Evolutionary conservation across 2,113 vertebrate genomes (phyloP).

Genomic region (Urocynchramus pylzowi): DNA sequence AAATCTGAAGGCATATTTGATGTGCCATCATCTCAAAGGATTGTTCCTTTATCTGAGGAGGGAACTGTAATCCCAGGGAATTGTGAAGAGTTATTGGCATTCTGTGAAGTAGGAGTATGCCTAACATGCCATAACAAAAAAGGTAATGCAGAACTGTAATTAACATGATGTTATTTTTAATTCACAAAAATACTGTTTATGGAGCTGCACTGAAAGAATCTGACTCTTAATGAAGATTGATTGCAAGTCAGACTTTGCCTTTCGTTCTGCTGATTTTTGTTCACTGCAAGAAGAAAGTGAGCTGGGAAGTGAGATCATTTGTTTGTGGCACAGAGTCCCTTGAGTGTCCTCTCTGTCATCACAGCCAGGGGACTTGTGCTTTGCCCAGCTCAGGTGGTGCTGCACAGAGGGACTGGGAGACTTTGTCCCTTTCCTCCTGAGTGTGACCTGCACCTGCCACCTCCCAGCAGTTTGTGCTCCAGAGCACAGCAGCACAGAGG

Average conservation of each 20-base stretch:
- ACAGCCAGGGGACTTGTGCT: not conserved
- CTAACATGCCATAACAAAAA: constrained; percentile 63
- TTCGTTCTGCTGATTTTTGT: constrained; percentile 2
- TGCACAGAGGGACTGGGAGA: not conserved
- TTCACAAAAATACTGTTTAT: constrained; percentile 61
- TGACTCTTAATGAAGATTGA: constrained; percentile 57
- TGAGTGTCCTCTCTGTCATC: not conserved
- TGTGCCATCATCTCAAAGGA: constrained; percentile 30
- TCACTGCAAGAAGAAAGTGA: not conserved
- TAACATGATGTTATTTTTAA: constrained; percentile 61
- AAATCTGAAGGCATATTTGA: constrained; percentile 20
- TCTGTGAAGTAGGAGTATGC: constrained; percentile 42
- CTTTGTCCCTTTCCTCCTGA: not conserved
- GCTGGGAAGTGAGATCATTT: constrained; percentile 1
- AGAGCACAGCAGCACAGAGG: not conserved
- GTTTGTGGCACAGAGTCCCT: not conserved
- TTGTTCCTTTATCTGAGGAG: not conserved
- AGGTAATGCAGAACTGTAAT: constrained; percentile 63
- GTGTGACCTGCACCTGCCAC: not conserved
- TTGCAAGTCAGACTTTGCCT: constrained; percentile 36
- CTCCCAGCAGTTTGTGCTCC: not conserved
- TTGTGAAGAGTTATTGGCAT: constrained; percentile 59
- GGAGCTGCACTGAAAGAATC: constrained; percentile 26
- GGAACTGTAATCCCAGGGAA: constrained; percentile 24
- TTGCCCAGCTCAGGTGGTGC: not conserved